Conservation (phyloP, 1,140 invertebrate genomes). For the Calliphora vicina region DNA sequence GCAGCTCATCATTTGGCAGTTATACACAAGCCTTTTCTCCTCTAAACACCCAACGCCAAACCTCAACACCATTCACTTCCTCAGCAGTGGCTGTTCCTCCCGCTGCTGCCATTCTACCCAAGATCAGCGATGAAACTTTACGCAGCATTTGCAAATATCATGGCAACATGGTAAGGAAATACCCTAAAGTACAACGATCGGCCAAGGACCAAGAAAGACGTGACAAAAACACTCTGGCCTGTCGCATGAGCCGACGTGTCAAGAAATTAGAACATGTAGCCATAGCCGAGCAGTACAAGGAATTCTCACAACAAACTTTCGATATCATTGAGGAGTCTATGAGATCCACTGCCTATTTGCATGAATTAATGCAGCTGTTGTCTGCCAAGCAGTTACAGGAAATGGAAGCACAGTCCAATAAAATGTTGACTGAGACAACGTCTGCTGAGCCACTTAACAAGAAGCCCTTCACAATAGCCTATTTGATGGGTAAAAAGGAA, state of each 20-base stretch:
- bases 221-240: constrained; percentile 58
- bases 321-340: constrained; percentile 50
- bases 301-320: constrained; percentile 44
- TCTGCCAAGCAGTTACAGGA: not conserved
- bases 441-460: no score
- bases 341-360: constrained; percentile 51
- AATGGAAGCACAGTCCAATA: not conserved
- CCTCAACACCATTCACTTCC: not conserved
- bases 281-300: constrained; percentile 54
- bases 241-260: constrained; percentile 53
- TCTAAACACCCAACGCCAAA: not conserved
- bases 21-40: not conserved
- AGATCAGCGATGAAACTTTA: constrained; percentile 45
- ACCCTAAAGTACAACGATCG: constrained; percentile 55
- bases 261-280: constrained; percentile 56
- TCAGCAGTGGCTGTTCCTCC: not conserved
- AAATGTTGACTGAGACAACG: no score
- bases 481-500: no score
- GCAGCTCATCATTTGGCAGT: not conserved
- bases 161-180: constrained; percentile 56
- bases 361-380: constrained; percentile 42
- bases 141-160: constrained; percentile 54
- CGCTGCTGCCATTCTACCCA: not conserved
- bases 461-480: no score
- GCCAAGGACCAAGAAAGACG: constrained; percentile 57